These are phyloP conservation scores for Drosophila mayri DNA, from an alignment of 1,140 invertebrate species.

Conservation along the genomic window DNA sequence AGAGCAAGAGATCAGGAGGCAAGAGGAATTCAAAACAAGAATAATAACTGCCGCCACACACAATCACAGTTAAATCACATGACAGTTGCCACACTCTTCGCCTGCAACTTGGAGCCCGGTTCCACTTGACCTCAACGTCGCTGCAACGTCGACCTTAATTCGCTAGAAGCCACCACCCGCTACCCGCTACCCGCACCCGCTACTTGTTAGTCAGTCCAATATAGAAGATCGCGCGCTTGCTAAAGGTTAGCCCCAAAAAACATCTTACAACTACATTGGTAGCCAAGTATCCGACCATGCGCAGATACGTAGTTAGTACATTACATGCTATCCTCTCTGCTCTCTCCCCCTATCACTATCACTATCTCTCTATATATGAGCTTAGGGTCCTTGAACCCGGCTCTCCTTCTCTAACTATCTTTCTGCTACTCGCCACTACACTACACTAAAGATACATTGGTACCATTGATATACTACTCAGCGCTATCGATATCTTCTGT, in stretches of 20 bases:
- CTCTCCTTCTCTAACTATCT: slow-evolving; percentile 20
- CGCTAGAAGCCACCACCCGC: slow-evolving; percentile 39
- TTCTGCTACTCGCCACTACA: slow-evolving; percentile 23
- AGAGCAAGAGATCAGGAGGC: slow-evolving; percentile 43
- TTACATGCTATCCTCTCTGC: slow-evolving; percentile 52
- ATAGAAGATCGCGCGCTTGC: slow-evolving; percentile 77
- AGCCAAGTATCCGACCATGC: slow-evolving; percentile 55
- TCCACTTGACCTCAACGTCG: slow-evolving; percentile 33
- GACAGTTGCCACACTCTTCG: slow-evolving; percentile 8
- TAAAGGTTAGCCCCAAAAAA: slow-evolving; percentile 75
- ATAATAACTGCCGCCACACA: slow-evolving; percentile 4
- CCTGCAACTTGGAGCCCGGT: slow-evolving; percentile 50
- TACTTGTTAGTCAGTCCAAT: slow-evolving; percentile 76
- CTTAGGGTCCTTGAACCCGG: background rate
- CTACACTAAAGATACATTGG: slow-evolving; percentile 27
- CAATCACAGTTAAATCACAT: background rate
- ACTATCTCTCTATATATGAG: slow-evolving; percentile 16
- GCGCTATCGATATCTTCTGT: slow-evolving; percentile 45
- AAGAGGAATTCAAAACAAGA: slow-evolving; percentile 10
- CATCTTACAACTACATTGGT: slow-evolving; percentile 73
- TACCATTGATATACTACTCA: too few relatives aligned
- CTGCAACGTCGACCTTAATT: slow-evolving; percentile 53
- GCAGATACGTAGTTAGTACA: slow-evolving; percentile 80
- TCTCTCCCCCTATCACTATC: slow-evolving; percentile 24
- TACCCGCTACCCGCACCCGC: slow-evolving; percentile 45